Evolutionary conservation across 2,797 vertebrate species (phyloP).

Genomic region (Molossus molossus): DNA sequence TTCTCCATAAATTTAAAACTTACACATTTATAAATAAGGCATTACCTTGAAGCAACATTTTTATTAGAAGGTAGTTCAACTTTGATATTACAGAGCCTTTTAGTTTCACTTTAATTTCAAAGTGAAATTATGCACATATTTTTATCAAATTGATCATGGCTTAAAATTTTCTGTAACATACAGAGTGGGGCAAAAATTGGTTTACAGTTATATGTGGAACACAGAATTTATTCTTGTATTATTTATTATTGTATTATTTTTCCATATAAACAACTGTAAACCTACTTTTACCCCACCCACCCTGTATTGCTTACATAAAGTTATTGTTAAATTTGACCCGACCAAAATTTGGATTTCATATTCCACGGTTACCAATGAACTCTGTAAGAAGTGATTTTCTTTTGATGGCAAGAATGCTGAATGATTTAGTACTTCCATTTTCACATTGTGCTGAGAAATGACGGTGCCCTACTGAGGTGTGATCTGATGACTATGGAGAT

Average conservation of each 20-base stretch:
- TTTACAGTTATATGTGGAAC: not conserved
- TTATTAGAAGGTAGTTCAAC: slow-evolving; percentile 49
- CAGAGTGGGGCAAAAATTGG: not conserved
- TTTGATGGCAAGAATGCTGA: slow-evolving; percentile 63
- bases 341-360: slow-evolving; percentile 82
- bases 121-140: slow-evolving; percentile 86
- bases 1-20: slow-evolving; percentile 41
- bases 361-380: slow-evolving; percentile 66
- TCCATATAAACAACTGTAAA: not conserved
- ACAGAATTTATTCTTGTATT: not conserved
- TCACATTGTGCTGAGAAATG: slow-evolving; percentile 54
- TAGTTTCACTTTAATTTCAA: slow-evolving; percentile 82
- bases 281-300: not conserved
- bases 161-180: slow-evolving; percentile 83
- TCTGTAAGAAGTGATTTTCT: slow-evolving; percentile 81
- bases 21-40: not conserved
- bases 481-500: not conserved
- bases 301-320: slow-evolving; percentile 79
- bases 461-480: not conserved
- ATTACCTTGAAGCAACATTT: slow-evolving; percentile 21
- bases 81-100: slow-evolving; percentile 81
- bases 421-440: slow-evolving; percentile 43
- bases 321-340: slow-evolving; percentile 83
- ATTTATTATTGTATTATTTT: not conserved
- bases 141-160: slow-evolving; percentile 85